Evolutionary conservation across 2,113 vertebrate species (phyloP).

Genomic region (Oxyruncus cristatus): DNA sequence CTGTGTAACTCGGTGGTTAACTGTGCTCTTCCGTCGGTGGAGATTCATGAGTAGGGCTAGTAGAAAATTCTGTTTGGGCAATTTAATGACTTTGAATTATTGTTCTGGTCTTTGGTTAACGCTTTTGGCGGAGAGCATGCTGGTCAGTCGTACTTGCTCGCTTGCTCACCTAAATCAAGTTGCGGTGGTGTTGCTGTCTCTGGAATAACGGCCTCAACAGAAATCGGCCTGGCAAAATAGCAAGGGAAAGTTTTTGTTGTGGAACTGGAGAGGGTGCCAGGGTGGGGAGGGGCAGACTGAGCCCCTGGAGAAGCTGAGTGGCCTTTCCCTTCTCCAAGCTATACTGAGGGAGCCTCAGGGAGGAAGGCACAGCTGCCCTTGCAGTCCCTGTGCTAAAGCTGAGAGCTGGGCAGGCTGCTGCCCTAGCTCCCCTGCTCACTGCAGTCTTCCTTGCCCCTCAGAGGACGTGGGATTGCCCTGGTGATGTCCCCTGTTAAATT

Average conservation of each 20-base stretch:
- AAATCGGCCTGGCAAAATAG: not conserved
- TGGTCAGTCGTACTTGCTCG: not conserved
- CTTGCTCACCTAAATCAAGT: constrained; percentile 25
- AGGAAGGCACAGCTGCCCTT: not conserved
- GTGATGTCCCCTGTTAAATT: not conserved
- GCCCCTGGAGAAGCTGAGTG: not conserved
- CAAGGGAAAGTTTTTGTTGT: not conserved
- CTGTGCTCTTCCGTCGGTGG: not conserved
- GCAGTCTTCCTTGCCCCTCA: not conserved
- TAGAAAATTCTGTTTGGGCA: not conserved
- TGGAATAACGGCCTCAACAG: not conserved
- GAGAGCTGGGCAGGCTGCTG: not conserved
- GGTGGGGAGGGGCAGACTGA: not conserved
- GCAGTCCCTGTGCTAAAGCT: not conserved
- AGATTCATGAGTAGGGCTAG: not conserved
- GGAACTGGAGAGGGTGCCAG: not conserved
- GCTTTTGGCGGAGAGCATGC: not conserved
- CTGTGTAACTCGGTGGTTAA: not conserved
- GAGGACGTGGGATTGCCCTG: not conserved
- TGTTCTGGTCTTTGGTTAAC: constrained; percentile 32
- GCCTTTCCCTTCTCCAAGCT: not conserved
- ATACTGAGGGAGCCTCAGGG: rapidly evolving
- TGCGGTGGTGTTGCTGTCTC: not conserved
- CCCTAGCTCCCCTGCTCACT: not conserved
- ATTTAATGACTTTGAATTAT: constrained; percentile 38